Evolutionary conservation across 2,888 invertebrate species (phyloP), one percentile per base, ranked within the genome.

Genomic region (Lasioglossum zephyrum): DNA sequence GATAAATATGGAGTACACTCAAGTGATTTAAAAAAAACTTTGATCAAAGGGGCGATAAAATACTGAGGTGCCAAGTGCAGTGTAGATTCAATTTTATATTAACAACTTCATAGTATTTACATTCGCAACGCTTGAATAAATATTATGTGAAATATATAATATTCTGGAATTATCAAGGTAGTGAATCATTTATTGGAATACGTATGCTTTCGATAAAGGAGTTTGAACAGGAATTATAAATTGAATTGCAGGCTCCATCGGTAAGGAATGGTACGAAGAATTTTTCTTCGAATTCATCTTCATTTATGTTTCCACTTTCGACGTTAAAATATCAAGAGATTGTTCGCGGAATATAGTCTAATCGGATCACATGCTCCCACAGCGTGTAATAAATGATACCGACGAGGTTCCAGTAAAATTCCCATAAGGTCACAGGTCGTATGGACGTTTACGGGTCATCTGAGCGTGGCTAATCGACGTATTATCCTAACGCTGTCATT

Each of bases 321-420:
- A 69, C 22, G 36, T 22, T 39, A 22, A n/a, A 39, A 39, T 39
- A 69, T 22, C 26, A 39, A 31, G 5, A 74, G 69, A 70, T 77
- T 13, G 49, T 31, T 26, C 22, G 26, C 26, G 39, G 77, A 81
- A 4, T 70, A 75, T 74, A 70, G 26, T 70, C 60, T 79, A 85
- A 84, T 84, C 79, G 74, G 73, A 77, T 79, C 79, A 76, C 57
- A 63, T 66, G 76, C 60, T 60, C 26, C 36, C 60, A 36, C 63
- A 49, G 84, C 36, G 78, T 44, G 44, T 31, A 66, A 76, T 77
- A 18, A 84, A 84, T 75, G 75, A 75, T 72, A 78, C 75, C 31
- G 47, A n/a, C 70, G 70, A 63, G 22, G 18, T 18, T 16, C 57
- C 47, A 26, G 57, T 18, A 75, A 86, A 70, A 63, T 49, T 73